Evolutionary conservation across 2,888 invertebrate species (phyloP).

Genomic region (Parthenolecanium corni): DNA sequence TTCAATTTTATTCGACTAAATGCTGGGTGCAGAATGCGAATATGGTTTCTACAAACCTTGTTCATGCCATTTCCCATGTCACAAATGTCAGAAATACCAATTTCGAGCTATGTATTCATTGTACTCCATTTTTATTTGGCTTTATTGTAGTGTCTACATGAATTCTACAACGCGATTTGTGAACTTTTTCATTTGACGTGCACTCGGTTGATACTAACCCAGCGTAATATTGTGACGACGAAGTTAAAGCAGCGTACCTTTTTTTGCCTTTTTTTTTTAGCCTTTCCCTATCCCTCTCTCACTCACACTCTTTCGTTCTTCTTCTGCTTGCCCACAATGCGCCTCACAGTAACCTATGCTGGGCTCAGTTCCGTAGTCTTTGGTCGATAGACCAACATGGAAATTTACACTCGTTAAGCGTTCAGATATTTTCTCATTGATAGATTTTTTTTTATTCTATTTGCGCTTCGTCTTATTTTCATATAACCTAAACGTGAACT

Average conservation of each 20-base stretch:
- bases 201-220: conserved; percentile 17
- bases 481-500: too few species aligned
- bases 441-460: too few species aligned
- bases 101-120: not conserved
- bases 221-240: conserved; percentile 17
- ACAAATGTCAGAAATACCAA: conserved; percentile 22
- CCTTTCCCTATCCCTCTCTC: not conserved
- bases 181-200: not conserved
- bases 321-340: conserved; percentile 13
- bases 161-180: conserved; percentile 1
- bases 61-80: conserved; percentile 28
- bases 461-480: too few species aligned
- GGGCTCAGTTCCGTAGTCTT: not conserved
- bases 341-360: conserved; percentile 3
- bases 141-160: not conserved
- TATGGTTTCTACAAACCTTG: conserved; percentile 18
- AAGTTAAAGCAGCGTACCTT: conserved; percentile 4
- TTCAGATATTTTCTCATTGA: too few species aligned
- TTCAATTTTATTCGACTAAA: too few species aligned
- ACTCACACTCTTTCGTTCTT: not conserved
- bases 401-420: conserved; percentile 11
- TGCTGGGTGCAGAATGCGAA: too few species aligned
- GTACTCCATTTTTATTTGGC: conserved; percentile 21
- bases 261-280: not conserved
- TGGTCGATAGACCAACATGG: conserved; percentile 11